Percentiles rank a stretch among this genome's conserved stretches.
phyloP scores from a whole-genome alignment of 2,113 vertebrate species.

The Ochotona princeps region DNA sequence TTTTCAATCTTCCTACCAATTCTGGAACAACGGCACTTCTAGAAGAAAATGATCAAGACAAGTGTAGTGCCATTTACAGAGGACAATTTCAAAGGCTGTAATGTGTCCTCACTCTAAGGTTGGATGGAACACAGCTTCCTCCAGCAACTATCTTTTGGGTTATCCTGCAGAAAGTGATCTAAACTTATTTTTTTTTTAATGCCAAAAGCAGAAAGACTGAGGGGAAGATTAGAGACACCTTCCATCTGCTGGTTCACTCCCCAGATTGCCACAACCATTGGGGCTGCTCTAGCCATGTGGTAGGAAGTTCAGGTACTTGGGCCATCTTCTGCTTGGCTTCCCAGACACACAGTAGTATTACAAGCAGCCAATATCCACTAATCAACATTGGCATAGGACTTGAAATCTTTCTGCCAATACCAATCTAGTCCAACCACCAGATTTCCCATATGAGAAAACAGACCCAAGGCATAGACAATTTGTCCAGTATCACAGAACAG shows the following conservation, averaged over 20 bases:
- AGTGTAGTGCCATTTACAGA: background rate
- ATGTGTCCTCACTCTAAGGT: background rate
- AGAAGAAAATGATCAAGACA: background rate
- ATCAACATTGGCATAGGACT: background rate
- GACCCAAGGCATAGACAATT: background rate
- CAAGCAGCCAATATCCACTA: background rate
- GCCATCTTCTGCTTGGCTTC: no score
- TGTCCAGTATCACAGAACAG: background rate
- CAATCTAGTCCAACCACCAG: background rate
- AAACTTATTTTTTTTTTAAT: background rate
- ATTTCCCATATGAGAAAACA: background rate
- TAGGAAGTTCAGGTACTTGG: no score
- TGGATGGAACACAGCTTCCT: background rate
- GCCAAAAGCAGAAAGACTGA: no score
- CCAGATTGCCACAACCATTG: no score
- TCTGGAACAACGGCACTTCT: constrained; percentile 52
- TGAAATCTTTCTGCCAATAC: background rate
- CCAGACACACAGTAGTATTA: background rate
- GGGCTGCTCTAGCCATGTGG: no score
- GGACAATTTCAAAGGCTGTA: background rate
- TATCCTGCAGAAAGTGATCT: background rate
- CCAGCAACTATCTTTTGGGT: background rate
- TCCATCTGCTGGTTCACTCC: no score
- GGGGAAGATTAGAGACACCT: background rate
- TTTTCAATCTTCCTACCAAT: constrained; percentile 53